phyloP scores from a whole-genome alignment of 2,888 invertebrate species.

The Seladonia tumulorum region DNA sequence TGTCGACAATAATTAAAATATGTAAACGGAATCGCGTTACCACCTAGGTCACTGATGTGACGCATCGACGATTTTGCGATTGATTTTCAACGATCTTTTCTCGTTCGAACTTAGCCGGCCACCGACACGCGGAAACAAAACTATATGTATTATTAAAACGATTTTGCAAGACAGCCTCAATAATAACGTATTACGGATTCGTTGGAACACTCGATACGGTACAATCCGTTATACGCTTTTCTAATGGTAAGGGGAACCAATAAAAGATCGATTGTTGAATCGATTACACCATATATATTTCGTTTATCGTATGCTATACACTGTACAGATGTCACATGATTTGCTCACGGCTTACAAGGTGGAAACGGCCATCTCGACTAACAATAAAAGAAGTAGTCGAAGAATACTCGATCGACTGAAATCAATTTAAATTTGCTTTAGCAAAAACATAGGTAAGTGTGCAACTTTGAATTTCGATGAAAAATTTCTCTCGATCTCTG shows the following conservation, averaged over 20 bases:
- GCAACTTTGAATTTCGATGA: background rate
- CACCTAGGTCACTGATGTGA: background rate
- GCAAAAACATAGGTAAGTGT: background rate
- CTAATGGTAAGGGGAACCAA: background rate
- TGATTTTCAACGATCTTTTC: background rate
- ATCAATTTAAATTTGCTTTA: background rate
- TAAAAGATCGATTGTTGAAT: background rate
- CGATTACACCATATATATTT: background rate
- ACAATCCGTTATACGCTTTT: background rate
- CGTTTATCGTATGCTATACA: background rate
- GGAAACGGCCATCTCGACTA: background rate
- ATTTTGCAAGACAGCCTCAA: too few species aligned
- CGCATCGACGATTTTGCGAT: background rate
- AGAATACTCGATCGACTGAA: background rate
- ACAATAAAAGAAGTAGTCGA: background rate
- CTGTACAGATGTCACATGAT: background rate
- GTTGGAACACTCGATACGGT: too few species aligned
- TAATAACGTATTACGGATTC: background rate
- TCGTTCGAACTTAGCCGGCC: background rate
- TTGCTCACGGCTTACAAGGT: background rate
- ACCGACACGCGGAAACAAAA: too few species aligned
- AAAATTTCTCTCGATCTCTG: background rate
- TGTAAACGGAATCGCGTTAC: background rate
- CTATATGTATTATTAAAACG: too few species aligned
- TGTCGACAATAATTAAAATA: background rate